Percentiles rank a stretch among this genome's conserved stretches.
Evolutionary conservation across 2,888 invertebrate species (phyloP).

Genomic region (Sicus ferrugineus): DNA sequence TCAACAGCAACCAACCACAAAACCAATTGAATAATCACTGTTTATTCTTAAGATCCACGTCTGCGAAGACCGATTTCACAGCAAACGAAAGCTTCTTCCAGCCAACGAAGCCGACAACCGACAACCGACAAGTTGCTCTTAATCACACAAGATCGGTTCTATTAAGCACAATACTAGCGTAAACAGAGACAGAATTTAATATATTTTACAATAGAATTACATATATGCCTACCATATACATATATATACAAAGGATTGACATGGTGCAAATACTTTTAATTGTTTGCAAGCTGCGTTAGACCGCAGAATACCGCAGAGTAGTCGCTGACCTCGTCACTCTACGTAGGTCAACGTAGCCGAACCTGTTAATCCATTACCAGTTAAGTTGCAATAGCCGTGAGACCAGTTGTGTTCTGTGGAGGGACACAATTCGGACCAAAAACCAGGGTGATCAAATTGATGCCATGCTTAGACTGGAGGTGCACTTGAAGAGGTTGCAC

Average conservation of each 20-base stretch:
- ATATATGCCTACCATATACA: constrained; percentile 47
- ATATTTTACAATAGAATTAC: constrained; percentile 54
- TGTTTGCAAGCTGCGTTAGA: constrained; percentile 44
- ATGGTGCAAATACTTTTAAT: constrained; percentile 54
- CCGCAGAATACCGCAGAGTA: not conserved
- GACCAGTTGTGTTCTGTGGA: constrained; percentile 14
- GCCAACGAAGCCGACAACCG: constrained; percentile 1
- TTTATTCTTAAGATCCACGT: no score
- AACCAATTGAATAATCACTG: no score
- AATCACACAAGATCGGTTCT: not conserved
- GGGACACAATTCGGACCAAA: constrained; percentile 10
- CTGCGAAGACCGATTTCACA: constrained; percentile 22
- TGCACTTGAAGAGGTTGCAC: constrained; percentile 9
- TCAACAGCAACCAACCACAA: constrained; percentile 35
- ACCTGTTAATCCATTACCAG: constrained; percentile 43
- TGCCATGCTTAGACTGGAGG: not conserved
- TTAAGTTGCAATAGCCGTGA: constrained; percentile 55
- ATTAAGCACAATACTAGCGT: not conserved
- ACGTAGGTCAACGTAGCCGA: constrained; percentile 43
- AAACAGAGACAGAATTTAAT: constrained; percentile 37
- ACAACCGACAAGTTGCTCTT: not conserved
- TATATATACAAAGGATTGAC: constrained; percentile 30
- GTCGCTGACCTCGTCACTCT: not conserved
- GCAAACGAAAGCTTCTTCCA: constrained; percentile 29
- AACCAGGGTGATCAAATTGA: constrained; percentile 36